Conservation (phyloP, 35 echinoderm and acorn worm species). For the Ophiothrix spiculata region DNA sequence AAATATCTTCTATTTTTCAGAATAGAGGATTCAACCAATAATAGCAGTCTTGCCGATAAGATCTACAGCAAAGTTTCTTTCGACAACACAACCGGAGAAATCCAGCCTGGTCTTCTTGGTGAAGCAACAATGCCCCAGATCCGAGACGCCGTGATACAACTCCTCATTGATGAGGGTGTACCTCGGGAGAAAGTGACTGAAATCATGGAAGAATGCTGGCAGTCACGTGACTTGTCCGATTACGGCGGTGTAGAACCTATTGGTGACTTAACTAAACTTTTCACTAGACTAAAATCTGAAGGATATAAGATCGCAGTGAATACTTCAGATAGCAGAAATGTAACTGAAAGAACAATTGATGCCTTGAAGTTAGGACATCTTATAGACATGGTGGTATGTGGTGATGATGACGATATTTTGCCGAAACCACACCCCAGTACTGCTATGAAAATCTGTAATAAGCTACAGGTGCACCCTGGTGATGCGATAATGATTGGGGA, state of each 20-base stretch:
- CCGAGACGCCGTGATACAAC: background rate
- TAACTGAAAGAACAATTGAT: conserved; percentile 40
- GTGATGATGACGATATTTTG: conserved; percentile 46
- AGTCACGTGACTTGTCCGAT: background rate
- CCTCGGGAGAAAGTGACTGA: background rate
- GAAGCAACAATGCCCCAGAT: conserved; percentile 27
- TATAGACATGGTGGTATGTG: conserved; percentile 58
- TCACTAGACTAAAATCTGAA: conserved; percentile 11
- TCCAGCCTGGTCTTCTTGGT: conserved; percentile 37
- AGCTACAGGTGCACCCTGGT: conserved; percentile 35
- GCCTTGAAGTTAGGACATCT: conserved; percentile 26
- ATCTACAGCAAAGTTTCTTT: background rate
- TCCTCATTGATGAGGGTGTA: conserved; percentile 22
- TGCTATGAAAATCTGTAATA: conserved; percentile 46
- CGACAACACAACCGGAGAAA: conserved; percentile 14
- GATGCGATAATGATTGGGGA: conserved; percentile 64
- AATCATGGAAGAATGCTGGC: background rate
- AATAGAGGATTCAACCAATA: background rate
- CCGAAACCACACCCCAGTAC: conserved; percentile 46
- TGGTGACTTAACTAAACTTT: conserved; percentile 26
- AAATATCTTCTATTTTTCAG: background rate
- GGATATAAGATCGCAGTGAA: conserved; percentile 63
- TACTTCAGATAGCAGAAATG: conserved; percentile 53
- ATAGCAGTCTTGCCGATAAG: background rate
- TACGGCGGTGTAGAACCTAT: background rate